phyloP scores from a whole-genome alignment of 2,797 vertebrate genomes.

The Oceanodroma leucorhoa region DNA sequence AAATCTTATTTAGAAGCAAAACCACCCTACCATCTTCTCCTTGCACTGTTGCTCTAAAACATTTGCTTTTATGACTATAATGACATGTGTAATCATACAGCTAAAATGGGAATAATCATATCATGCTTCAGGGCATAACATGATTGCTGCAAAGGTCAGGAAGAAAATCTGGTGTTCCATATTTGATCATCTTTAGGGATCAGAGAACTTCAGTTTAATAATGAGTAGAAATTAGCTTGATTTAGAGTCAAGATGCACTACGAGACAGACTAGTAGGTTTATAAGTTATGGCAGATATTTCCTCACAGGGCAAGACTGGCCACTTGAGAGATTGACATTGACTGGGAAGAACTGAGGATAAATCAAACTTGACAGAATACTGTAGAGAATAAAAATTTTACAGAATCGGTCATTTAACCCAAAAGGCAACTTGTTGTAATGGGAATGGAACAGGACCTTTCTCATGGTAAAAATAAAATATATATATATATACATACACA shows the following conservation, averaged over 20 bases:
- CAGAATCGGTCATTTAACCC: not conserved
- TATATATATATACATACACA: no score
- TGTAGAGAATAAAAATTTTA: not conserved
- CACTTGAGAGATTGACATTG: not conserved
- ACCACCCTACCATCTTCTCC: not conserved
- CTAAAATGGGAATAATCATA: conserved; percentile 33
- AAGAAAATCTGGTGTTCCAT: not conserved
- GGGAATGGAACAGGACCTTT: not conserved
- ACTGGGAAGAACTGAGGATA: not conserved
- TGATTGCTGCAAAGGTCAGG: conserved; percentile 44
- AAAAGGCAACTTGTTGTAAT: not conserved
- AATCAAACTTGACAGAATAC: not conserved
- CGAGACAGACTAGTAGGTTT: not conserved
- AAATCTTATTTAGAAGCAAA: not conserved
- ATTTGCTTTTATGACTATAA: conserved; percentile 6
- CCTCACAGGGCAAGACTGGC: not conserved
- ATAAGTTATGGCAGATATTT: not conserved
- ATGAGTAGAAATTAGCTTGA: not conserved
- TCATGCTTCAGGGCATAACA: conserved; percentile 14
- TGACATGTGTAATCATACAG: not conserved
- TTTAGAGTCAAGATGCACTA: not conserved
- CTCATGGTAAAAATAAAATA: not conserved
- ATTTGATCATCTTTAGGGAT: not conserved
- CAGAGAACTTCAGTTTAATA: not conserved
- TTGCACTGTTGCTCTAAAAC: not conserved